Conservation (phyloP, 1,140 invertebrate genomes). For the Paramacrobiotus metropolitanus region DNA sequence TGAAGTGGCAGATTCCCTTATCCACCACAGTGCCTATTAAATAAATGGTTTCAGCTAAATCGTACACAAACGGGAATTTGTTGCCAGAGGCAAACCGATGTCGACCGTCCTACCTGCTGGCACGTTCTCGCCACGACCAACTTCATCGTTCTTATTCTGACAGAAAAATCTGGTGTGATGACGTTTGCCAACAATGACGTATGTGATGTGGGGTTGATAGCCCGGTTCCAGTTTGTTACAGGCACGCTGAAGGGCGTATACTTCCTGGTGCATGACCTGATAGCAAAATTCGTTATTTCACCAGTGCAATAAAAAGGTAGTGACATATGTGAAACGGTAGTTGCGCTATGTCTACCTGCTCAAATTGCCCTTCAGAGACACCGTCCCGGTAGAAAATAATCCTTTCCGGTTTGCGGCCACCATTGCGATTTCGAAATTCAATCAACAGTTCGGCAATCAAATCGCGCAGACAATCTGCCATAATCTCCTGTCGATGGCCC, state of each 20-base stretch:
- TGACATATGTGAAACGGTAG: too few relatives aligned
- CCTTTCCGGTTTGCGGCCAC: conserved; percentile 26
- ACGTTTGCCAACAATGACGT: conserved; percentile 67
- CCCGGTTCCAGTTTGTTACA: conserved; percentile 27
- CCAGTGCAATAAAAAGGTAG: too few relatives aligned
- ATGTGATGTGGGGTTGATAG: conserved; percentile 41
- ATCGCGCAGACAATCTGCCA: conserved; percentile 40
- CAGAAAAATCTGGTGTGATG: conserved; percentile 59
- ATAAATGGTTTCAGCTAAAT: too few relatives aligned
- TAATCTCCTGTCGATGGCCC: conserved; percentile 36
- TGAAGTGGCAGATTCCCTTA: conserved; percentile 49
- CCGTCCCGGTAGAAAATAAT: conserved; percentile 61
- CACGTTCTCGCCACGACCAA: conserved; percentile 35
- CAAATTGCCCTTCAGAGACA: conserved; percentile 65
- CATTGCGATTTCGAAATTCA: conserved; percentile 27
- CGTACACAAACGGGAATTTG: too few relatives aligned
- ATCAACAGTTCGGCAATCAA: conserved; percentile 36
- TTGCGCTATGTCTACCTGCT: too few relatives aligned
- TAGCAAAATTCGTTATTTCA: too few relatives aligned
- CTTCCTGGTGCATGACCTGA: too few relatives aligned
- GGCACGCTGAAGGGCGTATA: conserved; percentile 38
- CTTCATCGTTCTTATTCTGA: conserved; percentile 13
- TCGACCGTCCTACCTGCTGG: conserved; percentile 52
- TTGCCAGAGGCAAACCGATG: too few relatives aligned
- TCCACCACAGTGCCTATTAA: conserved; percentile 37